Percentiles rank a stretch among this genome's conserved stretches.
phyloP scores from a whole-genome alignment of 1,140 invertebrate genomes.

The Caerostris darwini region DNA sequence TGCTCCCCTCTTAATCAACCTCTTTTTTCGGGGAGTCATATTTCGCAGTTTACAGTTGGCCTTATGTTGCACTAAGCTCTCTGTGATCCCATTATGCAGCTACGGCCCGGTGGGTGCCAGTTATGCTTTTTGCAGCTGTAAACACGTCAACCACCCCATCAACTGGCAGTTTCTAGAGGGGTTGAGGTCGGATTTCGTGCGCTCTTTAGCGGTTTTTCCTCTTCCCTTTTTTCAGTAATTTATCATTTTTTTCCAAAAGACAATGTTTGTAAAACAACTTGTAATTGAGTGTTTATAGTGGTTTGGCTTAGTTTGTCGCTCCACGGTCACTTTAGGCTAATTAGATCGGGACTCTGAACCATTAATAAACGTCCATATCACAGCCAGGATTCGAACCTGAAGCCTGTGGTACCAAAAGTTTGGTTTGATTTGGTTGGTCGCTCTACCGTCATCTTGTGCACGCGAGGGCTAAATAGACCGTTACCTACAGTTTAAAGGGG shows the following conservation, averaged over 20 bases:
- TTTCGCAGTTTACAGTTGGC: conserved; percentile 55
- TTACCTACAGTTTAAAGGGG: too few species aligned
- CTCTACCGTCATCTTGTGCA: too few species aligned
- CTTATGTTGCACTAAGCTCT: conserved; percentile 1
- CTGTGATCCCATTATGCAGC: conserved; percentile 26
- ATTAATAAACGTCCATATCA: too few species aligned
- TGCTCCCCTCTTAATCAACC: conserved; percentile 37
- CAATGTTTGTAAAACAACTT: neutral
- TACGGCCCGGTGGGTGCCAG: conserved; percentile 18
- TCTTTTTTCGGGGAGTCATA: conserved; percentile 1
- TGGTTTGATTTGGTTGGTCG: too few species aligned
- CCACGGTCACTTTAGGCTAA: too few species aligned
- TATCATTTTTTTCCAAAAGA: neutral
- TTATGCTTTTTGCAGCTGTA: conserved; percentile 45
- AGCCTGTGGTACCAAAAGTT: too few species aligned
- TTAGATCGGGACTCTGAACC: too few species aligned
- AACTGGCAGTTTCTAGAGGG: neutral
- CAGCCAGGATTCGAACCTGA: too few species aligned
- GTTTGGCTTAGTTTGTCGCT: too few species aligned
- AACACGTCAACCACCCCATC: conserved; percentile 16
- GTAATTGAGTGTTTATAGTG: too few species aligned
- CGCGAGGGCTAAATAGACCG: too few species aligned
- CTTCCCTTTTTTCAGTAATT: neutral
- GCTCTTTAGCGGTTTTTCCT: neutral
- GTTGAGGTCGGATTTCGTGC: neutral